Evolutionary conservation across 2,797 vertebrate species (phyloP).

Genomic region (Tenualosa ilisha): DNA sequence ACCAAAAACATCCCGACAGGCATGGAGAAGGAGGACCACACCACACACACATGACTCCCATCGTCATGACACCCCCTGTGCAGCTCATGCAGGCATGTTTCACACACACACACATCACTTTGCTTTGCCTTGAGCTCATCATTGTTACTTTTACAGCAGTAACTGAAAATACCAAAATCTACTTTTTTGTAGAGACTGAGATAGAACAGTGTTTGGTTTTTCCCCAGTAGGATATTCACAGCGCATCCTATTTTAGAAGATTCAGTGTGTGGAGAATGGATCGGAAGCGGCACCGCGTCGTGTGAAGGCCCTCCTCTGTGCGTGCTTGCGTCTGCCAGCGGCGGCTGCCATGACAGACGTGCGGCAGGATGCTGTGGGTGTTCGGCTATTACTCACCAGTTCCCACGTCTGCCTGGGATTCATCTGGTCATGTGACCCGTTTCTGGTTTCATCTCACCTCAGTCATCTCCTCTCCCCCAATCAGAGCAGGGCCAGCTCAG

Average conservation of each 20-base stretch:
- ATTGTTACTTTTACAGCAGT: not conserved
- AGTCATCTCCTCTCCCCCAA: not conserved
- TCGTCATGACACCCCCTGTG: not conserved
- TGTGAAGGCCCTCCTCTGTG: not conserved
- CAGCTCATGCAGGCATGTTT: not conserved
- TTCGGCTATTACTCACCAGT: not conserved
- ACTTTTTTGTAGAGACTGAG: not conserved
- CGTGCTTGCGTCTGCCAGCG: not conserved
- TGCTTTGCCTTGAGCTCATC: not conserved
- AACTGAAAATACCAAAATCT: not conserved
- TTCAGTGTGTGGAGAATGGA: not conserved
- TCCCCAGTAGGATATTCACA: not conserved
- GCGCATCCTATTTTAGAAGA: not conserved
- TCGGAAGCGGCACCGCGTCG: not conserved
- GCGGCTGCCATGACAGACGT: not conserved
- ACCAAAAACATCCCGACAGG: not conserved
- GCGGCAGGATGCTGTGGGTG: not conserved
- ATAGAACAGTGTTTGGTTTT: not conserved
- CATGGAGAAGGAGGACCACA: constrained; percentile 5
- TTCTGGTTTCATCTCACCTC: not conserved
- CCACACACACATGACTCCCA: not conserved
- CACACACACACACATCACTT: not conserved
- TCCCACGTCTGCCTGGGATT: not conserved
- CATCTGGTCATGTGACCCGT: not conserved
- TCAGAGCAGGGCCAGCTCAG: not conserved